Conservation (phyloP, 2,113 vertebrate genomes). For the Carassius carassius region DNA sequence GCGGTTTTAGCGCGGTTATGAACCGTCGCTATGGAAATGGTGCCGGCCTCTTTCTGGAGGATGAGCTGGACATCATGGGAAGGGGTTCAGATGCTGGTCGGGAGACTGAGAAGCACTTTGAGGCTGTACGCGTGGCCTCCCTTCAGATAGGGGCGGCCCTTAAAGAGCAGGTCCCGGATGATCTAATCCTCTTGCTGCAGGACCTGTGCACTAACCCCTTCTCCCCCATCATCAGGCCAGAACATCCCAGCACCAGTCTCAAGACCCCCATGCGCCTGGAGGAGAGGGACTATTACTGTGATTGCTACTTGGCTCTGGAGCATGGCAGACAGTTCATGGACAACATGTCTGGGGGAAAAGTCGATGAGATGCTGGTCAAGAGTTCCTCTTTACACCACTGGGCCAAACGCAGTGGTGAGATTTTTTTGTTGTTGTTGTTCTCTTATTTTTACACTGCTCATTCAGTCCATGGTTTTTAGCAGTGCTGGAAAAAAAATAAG, state of each 20-base stretch:
- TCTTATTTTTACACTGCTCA: not conserved
- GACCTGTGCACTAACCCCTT: slow-evolving; percentile 98
- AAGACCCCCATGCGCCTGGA: slow-evolving; percentile 81
- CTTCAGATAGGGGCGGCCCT: slow-evolving; percentile 76
- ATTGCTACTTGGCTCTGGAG: slow-evolving; percentile 97
- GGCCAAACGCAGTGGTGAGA: slow-evolving; percentile 92
- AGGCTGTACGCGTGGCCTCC: slow-evolving; percentile 83
- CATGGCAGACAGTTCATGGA: slow-evolving; percentile 99
- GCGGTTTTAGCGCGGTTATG: slow-evolving; percentile 97
- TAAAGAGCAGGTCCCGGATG: slow-evolving; percentile 86
- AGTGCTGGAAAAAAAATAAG: too few species aligned
- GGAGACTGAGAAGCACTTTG: slow-evolving; percentile 93
- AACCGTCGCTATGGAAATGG: slow-evolving; percentile 94
- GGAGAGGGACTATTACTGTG: slow-evolving; percentile 92
- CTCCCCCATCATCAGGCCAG: slow-evolving; percentile 85
- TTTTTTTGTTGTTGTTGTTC: not conserved
- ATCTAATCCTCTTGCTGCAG: slow-evolving; percentile 91
- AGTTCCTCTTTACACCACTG: slow-evolving; percentile 95
- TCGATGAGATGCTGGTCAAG: slow-evolving; percentile 95
- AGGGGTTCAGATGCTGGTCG: slow-evolving; percentile 89
- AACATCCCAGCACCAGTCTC: slow-evolving; percentile 69
- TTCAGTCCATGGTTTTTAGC: not conserved
- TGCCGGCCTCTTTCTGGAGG: slow-evolving; percentile 95
- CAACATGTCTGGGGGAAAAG: slow-evolving; percentile 98
- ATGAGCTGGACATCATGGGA: slow-evolving; percentile 95